Evolutionary conservation across 2,888 invertebrate species (phyloP), one percentile per base, ranked within the genome.

Genomic region (Pseudococcus jackbeardsleyi): DNA sequence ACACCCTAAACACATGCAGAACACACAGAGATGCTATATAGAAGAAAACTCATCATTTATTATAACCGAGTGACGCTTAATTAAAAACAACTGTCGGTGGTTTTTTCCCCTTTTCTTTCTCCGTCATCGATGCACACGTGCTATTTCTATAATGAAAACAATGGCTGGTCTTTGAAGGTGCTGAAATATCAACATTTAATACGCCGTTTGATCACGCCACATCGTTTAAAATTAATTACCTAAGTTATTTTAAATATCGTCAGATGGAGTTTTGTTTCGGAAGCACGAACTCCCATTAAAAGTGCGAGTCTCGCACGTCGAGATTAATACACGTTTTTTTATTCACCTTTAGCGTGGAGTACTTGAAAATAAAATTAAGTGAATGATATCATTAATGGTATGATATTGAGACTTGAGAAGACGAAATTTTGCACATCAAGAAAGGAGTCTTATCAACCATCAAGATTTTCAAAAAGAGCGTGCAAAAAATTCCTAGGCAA

Each of bases 11-110:
- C 22, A 64, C 12, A 54, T 54, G 54, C 54, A 6, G 42, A 42
- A 42, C 42, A 42, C 42, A 59, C 59, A n/a, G 12, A 5, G 4
- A 64, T 22, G 19, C 64, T 33, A 33, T 33, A 6, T 22, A 22
- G 22, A 64, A 64, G 64, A 22, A 64, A 64, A 64, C 22, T 19
- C 77, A 77, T 42, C 77, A 42, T 77, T 42, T 77, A 77, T 77
- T 77, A 39, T 42, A 42, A 33, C 15, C 17, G 39, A 42, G 39
- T 42, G 77, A 77, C 77, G 77, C 39, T 77, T 77, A 77, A 77
- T 77, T 77, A 77, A 77, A 77, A 39, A 77, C 77, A 77, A 42
- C 77, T 77, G 77, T 77, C 39, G 77, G 39, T 42, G 72, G 72
- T 26, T 11, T 22, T 72, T 42, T 77, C n/a, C 17, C 33, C 77